phyloP scores from a whole-genome alignment of 2,797 vertebrate species.

The Liasis olivaceus region DNA sequence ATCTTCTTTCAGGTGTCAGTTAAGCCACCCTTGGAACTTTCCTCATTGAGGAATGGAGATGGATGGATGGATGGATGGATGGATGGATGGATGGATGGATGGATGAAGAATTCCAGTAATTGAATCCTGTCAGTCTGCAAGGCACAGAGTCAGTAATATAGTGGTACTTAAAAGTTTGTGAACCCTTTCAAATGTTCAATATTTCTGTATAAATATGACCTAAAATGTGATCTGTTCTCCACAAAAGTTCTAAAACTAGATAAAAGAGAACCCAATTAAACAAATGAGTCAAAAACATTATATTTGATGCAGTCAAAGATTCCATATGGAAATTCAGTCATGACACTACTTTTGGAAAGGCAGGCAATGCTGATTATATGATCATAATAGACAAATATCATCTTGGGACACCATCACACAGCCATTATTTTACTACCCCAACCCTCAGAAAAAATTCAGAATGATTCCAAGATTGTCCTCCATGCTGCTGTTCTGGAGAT shows the following conservation, averaged over 20 bases:
- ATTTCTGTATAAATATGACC: neutral
- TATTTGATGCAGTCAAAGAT: neutral
- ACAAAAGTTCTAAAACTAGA: neutral
- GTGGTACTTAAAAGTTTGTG: neutral
- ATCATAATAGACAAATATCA: neutral
- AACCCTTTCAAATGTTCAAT: neutral
- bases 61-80: neutral
- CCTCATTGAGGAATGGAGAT: neutral
- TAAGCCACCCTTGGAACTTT: neutral
- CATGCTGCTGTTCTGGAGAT: neutral
- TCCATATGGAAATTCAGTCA: neutral
- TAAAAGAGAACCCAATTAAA: neutral
- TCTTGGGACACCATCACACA: neutral
- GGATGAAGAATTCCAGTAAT: neutral
- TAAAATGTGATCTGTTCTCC: neutral
- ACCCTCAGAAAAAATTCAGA: neutral
- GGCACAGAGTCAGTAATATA: neutral
- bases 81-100: neutral
- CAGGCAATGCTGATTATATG: neutral
- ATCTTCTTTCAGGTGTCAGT: neutral
- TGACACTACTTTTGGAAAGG: neutral
- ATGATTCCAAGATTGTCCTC: neutral
- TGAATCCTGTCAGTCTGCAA: neutral
- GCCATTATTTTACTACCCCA: neutral
- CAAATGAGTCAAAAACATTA: neutral